These are phyloP conservation scores for Dolichopus griseipennis DNA, from an alignment of 2,888 invertebrate genomes.

Conservation along the genomic window DNA sequence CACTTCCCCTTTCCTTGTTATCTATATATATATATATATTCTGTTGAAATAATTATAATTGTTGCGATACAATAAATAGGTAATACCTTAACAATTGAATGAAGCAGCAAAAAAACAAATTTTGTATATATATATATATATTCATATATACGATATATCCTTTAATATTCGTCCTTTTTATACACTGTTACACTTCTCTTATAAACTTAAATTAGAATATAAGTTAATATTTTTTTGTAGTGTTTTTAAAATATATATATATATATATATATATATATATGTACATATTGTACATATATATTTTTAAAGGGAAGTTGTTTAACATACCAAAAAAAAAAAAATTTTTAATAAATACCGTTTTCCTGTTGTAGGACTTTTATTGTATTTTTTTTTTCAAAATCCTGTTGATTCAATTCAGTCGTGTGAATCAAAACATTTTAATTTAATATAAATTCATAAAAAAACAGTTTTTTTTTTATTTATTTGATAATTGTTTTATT, in stretches of 20 bases:
- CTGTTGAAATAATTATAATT: constrained; percentile 7
- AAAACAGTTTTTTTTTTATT: no score
- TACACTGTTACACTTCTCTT: not conserved
- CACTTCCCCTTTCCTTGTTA: constrained; percentile 27
- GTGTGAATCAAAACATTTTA: not conserved
- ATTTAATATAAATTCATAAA: no score
- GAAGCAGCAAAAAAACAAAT: not conserved
- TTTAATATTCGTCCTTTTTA: no score
- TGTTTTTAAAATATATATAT: no score
- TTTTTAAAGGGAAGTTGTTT: not conserved
- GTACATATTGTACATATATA: not conserved
- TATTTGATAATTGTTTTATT: no score
- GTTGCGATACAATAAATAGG: not conserved
- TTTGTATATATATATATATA: no score
- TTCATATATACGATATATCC: no score
- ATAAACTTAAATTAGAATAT: not conserved
- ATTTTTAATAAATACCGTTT: not conserved
- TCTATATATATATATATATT: constrained; percentile 20
- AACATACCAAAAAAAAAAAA: not conserved
- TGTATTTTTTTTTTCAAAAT: not conserved
- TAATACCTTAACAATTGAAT: not conserved
- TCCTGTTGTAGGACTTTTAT: not conserved
- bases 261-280: no score
- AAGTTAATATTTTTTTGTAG: no score
- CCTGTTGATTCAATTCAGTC: not conserved